Conservation (phyloP, 2,113 vertebrate species). For the Prinia subflava region DNA sequence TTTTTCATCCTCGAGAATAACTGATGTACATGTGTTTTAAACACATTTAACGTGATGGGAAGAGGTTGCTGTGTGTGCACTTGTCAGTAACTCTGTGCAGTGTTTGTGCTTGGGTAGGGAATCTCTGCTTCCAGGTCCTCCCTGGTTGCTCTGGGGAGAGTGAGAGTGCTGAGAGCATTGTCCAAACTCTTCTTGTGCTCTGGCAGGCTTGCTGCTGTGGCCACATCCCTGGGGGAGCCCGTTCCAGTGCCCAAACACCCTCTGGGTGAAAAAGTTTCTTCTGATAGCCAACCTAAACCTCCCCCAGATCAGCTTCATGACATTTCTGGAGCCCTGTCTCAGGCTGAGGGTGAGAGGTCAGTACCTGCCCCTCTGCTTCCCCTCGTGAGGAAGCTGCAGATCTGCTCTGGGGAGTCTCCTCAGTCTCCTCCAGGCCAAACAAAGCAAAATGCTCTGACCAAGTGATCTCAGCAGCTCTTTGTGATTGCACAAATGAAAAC, state of each 20-base stretch:
- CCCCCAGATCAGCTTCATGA: rapidly evolving
- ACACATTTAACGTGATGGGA: background rate
- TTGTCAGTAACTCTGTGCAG: background rate
- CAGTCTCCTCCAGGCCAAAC: background rate
- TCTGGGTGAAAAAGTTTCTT: background rate
- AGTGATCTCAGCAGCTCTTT: background rate
- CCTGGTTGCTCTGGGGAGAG: background rate
- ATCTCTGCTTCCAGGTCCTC: background rate
- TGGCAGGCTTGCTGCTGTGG: background rate
- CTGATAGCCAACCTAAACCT: background rate
- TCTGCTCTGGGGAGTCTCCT: background rate
- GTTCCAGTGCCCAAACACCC: background rate
- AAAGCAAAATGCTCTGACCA: background rate
- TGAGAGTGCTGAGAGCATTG: no score
- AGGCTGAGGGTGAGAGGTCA: background rate
- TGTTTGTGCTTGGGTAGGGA: background rate
- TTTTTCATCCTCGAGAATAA: background rate
- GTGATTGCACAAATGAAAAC: background rate
- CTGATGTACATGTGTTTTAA: background rate
- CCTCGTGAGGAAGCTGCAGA: background rate
- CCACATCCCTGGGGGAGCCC: background rate
- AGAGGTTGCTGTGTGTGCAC: background rate
- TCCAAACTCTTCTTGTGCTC: background rate
- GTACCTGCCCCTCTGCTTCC: background rate
- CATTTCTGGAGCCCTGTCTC: background rate